Base-by-base conservation (phyloP, 1,140 invertebrate genomes). In the Tachypleus tridentatus region DNA sequence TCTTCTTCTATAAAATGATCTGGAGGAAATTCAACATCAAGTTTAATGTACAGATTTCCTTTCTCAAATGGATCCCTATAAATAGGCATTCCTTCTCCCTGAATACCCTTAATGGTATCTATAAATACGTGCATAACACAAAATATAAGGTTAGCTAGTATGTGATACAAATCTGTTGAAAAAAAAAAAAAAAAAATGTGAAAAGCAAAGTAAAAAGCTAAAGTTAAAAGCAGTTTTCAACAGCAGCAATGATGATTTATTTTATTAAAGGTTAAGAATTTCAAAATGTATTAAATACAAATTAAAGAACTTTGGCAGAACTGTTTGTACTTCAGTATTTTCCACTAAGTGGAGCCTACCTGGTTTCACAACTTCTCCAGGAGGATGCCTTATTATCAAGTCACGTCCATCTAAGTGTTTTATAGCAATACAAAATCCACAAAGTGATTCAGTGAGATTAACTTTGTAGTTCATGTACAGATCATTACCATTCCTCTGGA, bases 11-110 rank as follows among this genome's bases (percentile, higher is more conserved):
- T 81, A 77, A 94, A 95, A 73, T 92, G 82, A 70, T 85, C 86
- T 65, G 84, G 79, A 51, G 93, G 93, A 75, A 96, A 95, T 61
- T 82, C 82, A 9, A 97, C 85, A 72, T 84, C 82, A 79, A 96
- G 95, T 71, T 87, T 84, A 62, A 97, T 83, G 72, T 90, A 89
- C n/a, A 97, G 78, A 75, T 89, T 85, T 54, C 93, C 93, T 73
- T 85, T 87, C 68, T 91, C 86, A 74, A 88, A 87, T 54, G 88
- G 86, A 76, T 89, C 86, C 72, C 86, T 86, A 71, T 87, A 76
- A 9, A 75, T 71, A 6, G 83, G 81, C 82, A 84, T 82, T 51
- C 82, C 82, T 72, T 84, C 82, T 56, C 75, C 73, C 49, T 74
- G 62, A 11, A 84, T 70, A 66, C 74, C 76, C 64, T 80, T 80